These are phyloP conservation scores for Mormyrus iriodes DNA, from an alignment of 2,113 vertebrate species.

Conservation along the genomic window DNA sequence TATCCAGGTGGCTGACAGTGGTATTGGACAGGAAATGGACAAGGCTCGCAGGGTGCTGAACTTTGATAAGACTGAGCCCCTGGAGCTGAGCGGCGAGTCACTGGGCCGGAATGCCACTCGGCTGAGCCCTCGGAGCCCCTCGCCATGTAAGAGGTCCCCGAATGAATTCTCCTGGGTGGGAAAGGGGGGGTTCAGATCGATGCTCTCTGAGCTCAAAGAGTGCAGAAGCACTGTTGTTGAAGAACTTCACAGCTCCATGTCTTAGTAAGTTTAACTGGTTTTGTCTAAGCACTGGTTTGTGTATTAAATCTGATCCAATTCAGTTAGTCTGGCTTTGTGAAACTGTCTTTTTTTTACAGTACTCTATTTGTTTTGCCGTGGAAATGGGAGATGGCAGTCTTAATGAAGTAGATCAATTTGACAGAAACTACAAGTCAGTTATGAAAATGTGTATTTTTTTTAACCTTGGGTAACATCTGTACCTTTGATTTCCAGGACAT, in stretches of 20 bases:
- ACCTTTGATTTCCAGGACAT: not conserved
- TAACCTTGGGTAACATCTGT: not conserved
- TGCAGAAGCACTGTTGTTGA: not conserved
- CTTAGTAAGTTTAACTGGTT: not conserved
- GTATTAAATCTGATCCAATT: not conserved
- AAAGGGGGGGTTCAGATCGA: slow-evolving; percentile 19
- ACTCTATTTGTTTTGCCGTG: not conserved
- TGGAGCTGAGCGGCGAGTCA: not conserved
- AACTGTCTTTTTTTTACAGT: not conserved
- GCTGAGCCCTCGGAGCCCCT: not conserved
- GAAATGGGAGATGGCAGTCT: not conserved
- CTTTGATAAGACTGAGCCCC: not conserved
- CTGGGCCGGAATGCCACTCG: not conserved
- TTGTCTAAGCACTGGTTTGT: not conserved
- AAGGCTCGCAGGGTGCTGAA: not conserved
- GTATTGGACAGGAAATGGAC: not conserved
- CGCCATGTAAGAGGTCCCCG: too few species aligned
- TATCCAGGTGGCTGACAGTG: not conserved
- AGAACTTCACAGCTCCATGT: not conserved
- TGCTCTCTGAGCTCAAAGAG: slow-evolving; percentile 1
- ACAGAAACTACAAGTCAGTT: not conserved
- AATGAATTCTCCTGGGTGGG: slow-evolving; percentile 5
- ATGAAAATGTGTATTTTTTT: not conserved
- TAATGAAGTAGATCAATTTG: not conserved
- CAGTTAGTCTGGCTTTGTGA: not conserved